Evolutionary conservation across 2,888 invertebrate species (phyloP).

Genomic region (Drosophila koepferae): DNA sequence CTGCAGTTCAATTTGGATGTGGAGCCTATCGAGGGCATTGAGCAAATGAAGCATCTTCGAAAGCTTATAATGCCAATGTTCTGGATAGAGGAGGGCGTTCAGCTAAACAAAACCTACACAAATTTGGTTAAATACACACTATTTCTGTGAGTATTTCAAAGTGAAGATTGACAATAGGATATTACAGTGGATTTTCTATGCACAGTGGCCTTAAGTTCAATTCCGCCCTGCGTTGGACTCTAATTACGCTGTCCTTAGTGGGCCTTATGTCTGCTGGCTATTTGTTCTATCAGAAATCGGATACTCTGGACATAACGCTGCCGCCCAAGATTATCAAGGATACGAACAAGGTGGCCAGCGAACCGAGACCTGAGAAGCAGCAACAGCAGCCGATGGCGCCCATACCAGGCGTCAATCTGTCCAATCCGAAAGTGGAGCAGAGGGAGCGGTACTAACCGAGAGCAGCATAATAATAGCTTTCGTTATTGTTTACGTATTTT

Average conservation of each 20-base stretch:
- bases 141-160: constrained; percentile 78
- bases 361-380: constrained; percentile 9
- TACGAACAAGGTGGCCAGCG: constrained; percentile 71
- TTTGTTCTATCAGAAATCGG: constrained; percentile 78
- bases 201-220: constrained; percentile 83
- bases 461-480: constrained; percentile 3
- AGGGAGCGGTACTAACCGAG: constrained; percentile 46
- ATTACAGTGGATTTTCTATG: neutral
- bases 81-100: constrained; percentile 92
- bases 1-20: constrained; percentile 91
- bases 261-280: constrained; percentile 80
- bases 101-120: constrained; percentile 89
- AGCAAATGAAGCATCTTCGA: constrained; percentile 88
- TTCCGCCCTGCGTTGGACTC: constrained; percentile 82
- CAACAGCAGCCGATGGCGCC: constrained; percentile 17
- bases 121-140: constrained; percentile 87
- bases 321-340: constrained; percentile 76
- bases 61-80: constrained; percentile 89
- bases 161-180: neutral
- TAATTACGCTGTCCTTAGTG: constrained; percentile 78
- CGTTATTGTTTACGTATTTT: constrained; percentile 10
- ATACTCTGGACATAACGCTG: constrained; percentile 79
- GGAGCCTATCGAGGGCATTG: constrained; percentile 88
- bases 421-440: constrained; percentile 60
- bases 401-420: constrained; percentile 65